Evolutionary conservation across 2,113 vertebrate genomes (phyloP).

Genomic region (Shinisaurus crocodilurus): DNA sequence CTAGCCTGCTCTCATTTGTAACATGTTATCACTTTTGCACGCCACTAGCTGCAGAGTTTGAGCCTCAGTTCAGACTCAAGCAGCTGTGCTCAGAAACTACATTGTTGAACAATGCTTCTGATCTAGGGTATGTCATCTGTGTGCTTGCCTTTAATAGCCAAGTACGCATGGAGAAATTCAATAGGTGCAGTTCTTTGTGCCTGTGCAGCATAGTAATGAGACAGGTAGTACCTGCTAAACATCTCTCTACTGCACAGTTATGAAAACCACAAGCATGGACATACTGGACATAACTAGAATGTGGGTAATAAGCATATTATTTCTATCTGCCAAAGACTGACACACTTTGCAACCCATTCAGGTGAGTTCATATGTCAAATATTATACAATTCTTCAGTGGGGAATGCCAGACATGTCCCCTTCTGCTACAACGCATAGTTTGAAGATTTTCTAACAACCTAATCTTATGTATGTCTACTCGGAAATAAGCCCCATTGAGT

Average conservation of each 20-base stretch:
- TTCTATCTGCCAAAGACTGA: not conserved
- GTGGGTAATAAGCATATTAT: not conserved
- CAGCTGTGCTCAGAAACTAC: accelerated
- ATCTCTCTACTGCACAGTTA: not conserved
- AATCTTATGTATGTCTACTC: not conserved
- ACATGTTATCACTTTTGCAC: not conserved
- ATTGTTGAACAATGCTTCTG: not conserved
- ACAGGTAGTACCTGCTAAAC: not conserved
- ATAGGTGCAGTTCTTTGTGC: not conserved
- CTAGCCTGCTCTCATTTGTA: not conserved
- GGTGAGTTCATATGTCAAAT: not conserved
- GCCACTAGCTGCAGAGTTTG: not conserved
- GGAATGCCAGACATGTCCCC: not conserved
- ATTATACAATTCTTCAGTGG: not conserved
- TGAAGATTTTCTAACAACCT: not conserved
- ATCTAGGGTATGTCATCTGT: not conserved
- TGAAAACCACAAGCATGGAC: not conserved
- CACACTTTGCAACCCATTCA: not conserved
- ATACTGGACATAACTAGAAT: not conserved
- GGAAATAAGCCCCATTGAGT: too few species aligned
- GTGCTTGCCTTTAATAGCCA: not conserved
- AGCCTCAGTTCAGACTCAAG: slow-evolving; percentile 1
- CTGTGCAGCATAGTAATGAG: not conserved
- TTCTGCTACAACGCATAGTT: not conserved
- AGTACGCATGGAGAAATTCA: not conserved